phyloP scores from a whole-genome alignment of 2,888 invertebrate genomes.

The Mylabris sibirica region DNA sequence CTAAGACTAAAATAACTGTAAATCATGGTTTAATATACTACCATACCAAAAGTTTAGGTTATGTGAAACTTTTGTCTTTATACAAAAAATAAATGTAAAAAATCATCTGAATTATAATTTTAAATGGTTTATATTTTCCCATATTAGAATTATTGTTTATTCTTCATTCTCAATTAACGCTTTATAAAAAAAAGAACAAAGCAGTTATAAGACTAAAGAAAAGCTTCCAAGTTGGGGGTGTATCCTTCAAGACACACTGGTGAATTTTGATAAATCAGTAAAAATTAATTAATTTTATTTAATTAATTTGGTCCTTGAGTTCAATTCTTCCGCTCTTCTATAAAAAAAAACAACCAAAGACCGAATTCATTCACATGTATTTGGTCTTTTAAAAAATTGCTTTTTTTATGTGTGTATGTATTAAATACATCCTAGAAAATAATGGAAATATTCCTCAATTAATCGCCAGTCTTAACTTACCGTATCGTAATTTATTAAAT shows the following conservation, averaged over 20 bases:
- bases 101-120: not conserved
- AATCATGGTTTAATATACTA: not conserved
- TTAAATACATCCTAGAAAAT: not conserved
- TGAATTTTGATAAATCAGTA: not conserved
- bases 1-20: conserved; percentile 11
- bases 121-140: not conserved
- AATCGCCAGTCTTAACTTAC: not conserved
- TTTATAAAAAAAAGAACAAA: not conserved
- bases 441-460: not conserved
- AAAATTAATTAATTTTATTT: not conserved
- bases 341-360: not conserved
- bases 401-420: not conserved
- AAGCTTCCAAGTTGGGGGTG: conserved; percentile 1
- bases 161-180: not conserved
- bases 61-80: not conserved
- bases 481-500: not conserved
- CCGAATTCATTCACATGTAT: not conserved
- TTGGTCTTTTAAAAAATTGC: conserved; percentile 3
- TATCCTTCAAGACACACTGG: not conserved
- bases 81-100: not conserved
- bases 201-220: not conserved
- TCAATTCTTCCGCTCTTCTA: too few species aligned
- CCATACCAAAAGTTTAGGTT: not conserved
- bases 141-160: not conserved
- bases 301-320: too few species aligned